A percentile compares a stretch with the other conserved stretches of the same genome.
These are phyloP conservation scores for Phycodurus eques DNA, from an alignment of 2,113 vertebrate genomes.

Conservation along the genomic window DNA sequence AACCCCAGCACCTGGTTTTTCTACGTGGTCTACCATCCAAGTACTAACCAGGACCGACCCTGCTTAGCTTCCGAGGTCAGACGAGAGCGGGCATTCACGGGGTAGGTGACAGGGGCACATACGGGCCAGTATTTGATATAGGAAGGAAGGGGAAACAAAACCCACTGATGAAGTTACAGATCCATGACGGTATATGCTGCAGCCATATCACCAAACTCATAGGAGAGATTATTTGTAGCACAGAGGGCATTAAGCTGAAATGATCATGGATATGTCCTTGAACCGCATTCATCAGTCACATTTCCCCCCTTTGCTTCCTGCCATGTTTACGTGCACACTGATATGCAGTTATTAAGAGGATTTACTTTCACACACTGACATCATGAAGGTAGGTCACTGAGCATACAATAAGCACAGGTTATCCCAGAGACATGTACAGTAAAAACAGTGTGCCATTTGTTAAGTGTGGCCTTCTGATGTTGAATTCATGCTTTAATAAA, in stretches of 20 bases:
- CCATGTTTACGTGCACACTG: constrained; percentile 50
- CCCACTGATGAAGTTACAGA: constrained; percentile 49
- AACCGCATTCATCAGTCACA: constrained; percentile 58
- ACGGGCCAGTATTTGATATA: constrained; percentile 4
- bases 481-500: neutral
- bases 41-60: too few species aligned
- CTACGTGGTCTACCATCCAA: too few species aligned
- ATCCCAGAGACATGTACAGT: constrained; percentile 16
- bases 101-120: too few species aligned
- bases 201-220: constrained; percentile 54
- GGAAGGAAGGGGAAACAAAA: constrained; percentile 12
- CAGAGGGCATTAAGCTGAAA: constrained; percentile 49
- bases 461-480: neutral
- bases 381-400: constrained; percentile 42
- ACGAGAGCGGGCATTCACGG: too few species aligned
- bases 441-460: constrained; percentile 25
- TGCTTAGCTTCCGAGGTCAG: too few species aligned
- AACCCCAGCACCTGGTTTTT: too few species aligned
- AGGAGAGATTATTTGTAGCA: constrained; percentile 49
- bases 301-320: constrained; percentile 34
- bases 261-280: constrained; percentile 58
- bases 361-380: constrained; percentile 39
- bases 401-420: constrained; percentile 12
- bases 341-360: constrained; percentile 40
- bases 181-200: constrained; percentile 42